phyloP scores from a whole-genome alignment of 2,888 invertebrate genomes.

The Vannuccia rotundouncinata region DNA sequence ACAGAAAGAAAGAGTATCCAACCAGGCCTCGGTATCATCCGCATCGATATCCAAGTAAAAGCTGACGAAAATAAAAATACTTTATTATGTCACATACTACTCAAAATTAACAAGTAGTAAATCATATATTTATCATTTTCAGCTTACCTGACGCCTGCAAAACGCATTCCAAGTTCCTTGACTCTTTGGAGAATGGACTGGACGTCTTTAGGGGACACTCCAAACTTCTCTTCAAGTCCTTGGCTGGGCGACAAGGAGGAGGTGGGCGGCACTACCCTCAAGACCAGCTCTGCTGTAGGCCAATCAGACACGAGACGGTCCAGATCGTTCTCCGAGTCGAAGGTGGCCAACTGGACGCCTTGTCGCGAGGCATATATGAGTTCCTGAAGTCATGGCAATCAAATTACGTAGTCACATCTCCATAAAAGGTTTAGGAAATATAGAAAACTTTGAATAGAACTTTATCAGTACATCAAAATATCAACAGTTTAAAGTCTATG shows the following conservation, averaged over 20 bases:
- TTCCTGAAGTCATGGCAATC: not conserved
- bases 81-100: no score
- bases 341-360: not conserved
- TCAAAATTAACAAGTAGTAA: no score
- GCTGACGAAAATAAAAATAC: not conserved
- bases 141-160: conserved; percentile 2
- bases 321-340: not conserved
- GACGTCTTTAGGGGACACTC: not conserved
- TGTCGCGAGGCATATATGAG: not conserved
- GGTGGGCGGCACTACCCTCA: not conserved
- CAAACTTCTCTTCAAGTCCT: not conserved
- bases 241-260: not conserved
- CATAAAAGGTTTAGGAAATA: no score
- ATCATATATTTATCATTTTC: no score
- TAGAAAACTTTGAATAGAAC: not conserved
- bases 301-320: not conserved
- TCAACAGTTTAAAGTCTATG: not conserved
- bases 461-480: not conserved
- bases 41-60: not conserved
- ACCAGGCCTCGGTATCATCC: not conserved
- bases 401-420: no score
- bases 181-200: not conserved
- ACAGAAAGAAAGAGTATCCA: not conserved
- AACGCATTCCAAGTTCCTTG: not conserved
- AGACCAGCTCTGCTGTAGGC: not conserved